Conservation (phyloP, 2,113 vertebrate genomes). For the Microtus pennsylvanicus region DNA sequence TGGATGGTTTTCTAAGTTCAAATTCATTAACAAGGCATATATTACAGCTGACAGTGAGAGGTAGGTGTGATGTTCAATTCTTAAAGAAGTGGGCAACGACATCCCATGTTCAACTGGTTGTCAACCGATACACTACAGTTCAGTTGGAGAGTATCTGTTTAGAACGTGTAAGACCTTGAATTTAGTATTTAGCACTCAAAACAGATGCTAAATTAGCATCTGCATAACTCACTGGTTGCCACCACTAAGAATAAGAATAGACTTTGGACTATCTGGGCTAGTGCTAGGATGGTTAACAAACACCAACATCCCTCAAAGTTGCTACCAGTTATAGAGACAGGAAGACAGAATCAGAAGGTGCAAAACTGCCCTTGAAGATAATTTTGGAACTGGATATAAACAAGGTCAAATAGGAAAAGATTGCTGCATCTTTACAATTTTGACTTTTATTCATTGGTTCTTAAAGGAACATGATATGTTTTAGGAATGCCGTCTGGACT, state of each 20-base stretch:
- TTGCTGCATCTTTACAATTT: background rate
- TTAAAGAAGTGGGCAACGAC: slow-evolving; percentile 3
- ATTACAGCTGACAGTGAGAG: background rate
- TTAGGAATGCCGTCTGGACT: background rate
- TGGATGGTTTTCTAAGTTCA: slow-evolving; percentile 66
- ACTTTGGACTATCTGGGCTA: background rate
- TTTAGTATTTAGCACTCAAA: background rate
- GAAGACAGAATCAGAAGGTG: background rate
- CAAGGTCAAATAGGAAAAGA: background rate
- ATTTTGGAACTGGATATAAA: background rate
- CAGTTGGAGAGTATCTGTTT: background rate
- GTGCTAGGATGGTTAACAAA: background rate
- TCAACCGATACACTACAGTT: background rate
- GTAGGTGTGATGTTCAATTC: background rate
- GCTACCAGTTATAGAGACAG: background rate
- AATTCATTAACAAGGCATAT: slow-evolving; percentile 36
- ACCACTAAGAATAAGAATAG: background rate
- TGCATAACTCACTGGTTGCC: background rate
- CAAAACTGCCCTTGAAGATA: background rate
- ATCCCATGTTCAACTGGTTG: background rate
- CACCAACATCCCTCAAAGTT: background rate
- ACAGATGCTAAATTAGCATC: background rate
- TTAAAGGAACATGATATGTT: background rate
- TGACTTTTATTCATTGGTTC: background rate
- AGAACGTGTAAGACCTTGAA: background rate